Evolutionary conservation across 2,113 vertebrate genomes (phyloP).

Genomic region (Lampris megalopsis): DNA sequence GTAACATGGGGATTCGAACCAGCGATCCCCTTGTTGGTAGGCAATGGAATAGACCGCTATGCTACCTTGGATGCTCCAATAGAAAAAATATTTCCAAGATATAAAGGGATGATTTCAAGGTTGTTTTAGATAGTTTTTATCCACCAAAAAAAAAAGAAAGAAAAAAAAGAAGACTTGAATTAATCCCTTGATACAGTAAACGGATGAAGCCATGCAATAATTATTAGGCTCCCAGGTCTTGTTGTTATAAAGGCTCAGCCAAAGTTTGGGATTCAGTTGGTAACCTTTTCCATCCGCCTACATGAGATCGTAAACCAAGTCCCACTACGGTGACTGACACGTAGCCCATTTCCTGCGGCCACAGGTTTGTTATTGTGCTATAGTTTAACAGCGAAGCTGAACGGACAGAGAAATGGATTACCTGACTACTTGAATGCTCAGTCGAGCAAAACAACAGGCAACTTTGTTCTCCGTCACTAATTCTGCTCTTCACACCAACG

Average conservation of each 20-base stretch:
- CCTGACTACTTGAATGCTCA: conserved; percentile 48
- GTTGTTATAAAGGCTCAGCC: not conserved
- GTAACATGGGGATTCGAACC: too few species aligned
- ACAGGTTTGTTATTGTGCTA: conserved; percentile 20
- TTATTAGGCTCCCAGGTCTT: not conserved
- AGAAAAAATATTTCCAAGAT: too few species aligned
- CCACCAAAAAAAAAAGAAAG: too few species aligned
- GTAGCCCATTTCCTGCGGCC: conserved; percentile 52
- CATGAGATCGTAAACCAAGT: conserved; percentile 37
- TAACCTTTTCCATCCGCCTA: conserved; percentile 8
- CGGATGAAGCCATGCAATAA: too few species aligned
- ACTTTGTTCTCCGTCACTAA: conserved; percentile 1
- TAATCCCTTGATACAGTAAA: too few species aligned
- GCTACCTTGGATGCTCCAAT: too few species aligned
- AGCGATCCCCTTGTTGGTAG: too few species aligned
- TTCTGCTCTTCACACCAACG: not conserved
- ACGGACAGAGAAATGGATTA: conserved; percentile 42
- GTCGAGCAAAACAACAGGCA: conserved; percentile 53
- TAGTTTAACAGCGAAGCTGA: conserved; percentile 45
- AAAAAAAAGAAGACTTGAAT: too few species aligned
- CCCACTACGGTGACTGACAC: conserved; percentile 20
- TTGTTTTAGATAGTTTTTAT: too few species aligned
- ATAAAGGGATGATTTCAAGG: too few species aligned
- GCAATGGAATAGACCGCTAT: too few species aligned
- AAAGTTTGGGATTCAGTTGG: not conserved